Evolutionary conservation across 1,140 invertebrate genomes (phyloP).

Genomic region (Brachionus koreanus): DNA sequence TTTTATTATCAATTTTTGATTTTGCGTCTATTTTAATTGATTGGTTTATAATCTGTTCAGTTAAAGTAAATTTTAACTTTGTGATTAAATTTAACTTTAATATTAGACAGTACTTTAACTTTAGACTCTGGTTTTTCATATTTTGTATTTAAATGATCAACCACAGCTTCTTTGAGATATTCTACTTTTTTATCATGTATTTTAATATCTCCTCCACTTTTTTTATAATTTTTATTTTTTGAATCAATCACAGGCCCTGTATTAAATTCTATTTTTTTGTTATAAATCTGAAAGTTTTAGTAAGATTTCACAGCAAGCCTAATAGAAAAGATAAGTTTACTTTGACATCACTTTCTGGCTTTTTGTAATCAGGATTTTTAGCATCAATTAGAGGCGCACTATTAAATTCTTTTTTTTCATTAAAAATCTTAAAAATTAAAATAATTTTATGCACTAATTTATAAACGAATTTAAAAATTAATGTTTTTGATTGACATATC

Average conservation of each 20-base stretch:
- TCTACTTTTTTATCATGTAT: constrained; percentile 25
- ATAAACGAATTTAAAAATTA: too few relatives aligned
- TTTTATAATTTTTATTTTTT: constrained; percentile 10
- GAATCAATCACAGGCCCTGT: neutral
- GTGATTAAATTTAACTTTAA: neutral
- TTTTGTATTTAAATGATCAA: neutral
- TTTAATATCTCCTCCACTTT: neutral
- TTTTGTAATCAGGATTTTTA: neutral
- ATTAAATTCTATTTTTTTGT: constrained; percentile 30
- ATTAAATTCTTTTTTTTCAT: neutral
- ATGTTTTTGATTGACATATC: too few relatives aligned
- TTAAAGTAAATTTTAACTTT: neutral
- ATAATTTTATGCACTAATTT: neutral
- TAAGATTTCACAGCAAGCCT: neutral
- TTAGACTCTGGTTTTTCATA: constrained; percentile 1
- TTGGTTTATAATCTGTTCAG: neutral
- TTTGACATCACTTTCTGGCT: neutral
- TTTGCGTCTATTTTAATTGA: neutral
- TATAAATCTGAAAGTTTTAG: constrained; percentile 20
- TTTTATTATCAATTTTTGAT: neutral
- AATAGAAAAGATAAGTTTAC: neutral
- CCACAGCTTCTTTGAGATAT: neutral
- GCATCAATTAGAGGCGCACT: neutral
- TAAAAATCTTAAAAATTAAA: neutral
- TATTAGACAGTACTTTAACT: neutral